Conservation (phyloP, 2,888 invertebrate species). For the Melieria crassipennis region DNA sequence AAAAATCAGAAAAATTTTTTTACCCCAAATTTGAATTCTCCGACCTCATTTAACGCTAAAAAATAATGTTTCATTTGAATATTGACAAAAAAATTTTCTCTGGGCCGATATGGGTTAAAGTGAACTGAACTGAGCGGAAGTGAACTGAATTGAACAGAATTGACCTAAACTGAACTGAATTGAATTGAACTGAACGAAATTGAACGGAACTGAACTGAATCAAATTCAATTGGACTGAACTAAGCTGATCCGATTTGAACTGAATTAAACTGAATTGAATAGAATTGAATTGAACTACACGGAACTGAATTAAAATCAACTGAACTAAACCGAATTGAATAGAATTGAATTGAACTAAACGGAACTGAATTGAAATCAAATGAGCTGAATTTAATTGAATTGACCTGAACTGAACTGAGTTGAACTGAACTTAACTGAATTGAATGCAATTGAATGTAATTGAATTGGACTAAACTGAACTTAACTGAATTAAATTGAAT, state of each 20-base stretch:
- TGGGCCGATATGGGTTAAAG: no score
- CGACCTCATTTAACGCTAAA: no score
- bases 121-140: slow-evolving; percentile 9
- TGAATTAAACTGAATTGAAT: background rate
- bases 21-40: no score
- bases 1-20: no score
- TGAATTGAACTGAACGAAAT: no score
- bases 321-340: background rate
- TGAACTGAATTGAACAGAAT: background rate
- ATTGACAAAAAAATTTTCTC: no score
- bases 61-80: no score
- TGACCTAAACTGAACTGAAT: no score
- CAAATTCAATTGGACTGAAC: no score
- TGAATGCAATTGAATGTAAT: background rate
- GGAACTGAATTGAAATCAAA: background rate
- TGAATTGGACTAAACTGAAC: background rate
- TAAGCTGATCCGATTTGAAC: background rate
- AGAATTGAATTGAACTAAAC: background rate
- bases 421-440: no score
- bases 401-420: background rate
- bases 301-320: background rate
- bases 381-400: background rate
- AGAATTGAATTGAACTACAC: background rate
- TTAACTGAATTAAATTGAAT: background rate
- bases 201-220: no score